Percentiles rank a stretch among this genome's conserved stretches.
These are phyloP conservation scores for Pristiophorus japonicus DNA, from an alignment of 2,113 vertebrate species.

Conservation along the genomic window DNA sequence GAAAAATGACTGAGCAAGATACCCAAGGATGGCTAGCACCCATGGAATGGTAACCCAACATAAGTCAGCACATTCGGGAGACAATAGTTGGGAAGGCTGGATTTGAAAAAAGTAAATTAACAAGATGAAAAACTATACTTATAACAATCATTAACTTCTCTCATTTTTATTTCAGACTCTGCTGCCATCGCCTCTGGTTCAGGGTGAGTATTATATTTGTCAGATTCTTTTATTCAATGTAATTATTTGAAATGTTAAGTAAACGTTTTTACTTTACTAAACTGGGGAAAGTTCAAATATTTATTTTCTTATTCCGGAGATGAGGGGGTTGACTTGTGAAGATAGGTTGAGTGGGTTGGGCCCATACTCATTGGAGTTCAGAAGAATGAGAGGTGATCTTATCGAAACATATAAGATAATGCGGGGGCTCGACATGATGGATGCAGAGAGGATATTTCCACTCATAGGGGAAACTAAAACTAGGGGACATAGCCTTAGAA, in stretches of 20 bases:
- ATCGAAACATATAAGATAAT: too few relatives aligned
- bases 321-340: too few relatives aligned
- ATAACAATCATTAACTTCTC: neutral
- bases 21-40: neutral
- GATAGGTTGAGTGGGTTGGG: too few relatives aligned
- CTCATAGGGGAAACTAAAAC: too few relatives aligned
- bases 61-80: neutral
- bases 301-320: too few relatives aligned
- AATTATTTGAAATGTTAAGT: neutral
- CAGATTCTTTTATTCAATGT: neutral
- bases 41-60: neutral
- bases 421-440: too few relatives aligned
- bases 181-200: too few relatives aligned
- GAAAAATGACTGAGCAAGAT: neutral
- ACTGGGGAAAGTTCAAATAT: neutral
- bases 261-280: neutral
- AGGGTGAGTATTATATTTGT: neutral
- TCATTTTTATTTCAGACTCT: constrained; percentile 27
- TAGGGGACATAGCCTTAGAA: too few relatives aligned
- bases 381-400: too few relatives aligned
- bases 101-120: neutral
- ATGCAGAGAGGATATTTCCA: too few relatives aligned
- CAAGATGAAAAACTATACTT: neutral
- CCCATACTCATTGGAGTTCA: too few relatives aligned
- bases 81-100: neutral